phyloP scores from a whole-genome alignment of 1,140 invertebrate species.

The Calephelis nemesis region DNA sequence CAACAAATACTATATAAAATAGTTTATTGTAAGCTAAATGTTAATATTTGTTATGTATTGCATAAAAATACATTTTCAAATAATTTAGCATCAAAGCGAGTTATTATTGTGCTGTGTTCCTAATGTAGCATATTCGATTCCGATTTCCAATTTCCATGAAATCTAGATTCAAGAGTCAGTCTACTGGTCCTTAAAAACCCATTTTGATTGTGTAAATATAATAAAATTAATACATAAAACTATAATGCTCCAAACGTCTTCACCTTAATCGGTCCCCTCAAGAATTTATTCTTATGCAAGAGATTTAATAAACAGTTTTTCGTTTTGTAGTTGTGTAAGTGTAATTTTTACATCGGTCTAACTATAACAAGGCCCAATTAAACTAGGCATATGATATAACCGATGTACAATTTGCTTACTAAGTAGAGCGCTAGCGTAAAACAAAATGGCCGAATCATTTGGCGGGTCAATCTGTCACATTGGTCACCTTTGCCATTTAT shows the following conservation, averaged over 20 bases:
- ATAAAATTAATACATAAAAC: not conserved
- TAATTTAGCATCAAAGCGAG: too few relatives aligned
- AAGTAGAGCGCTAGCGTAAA: slow-evolving; percentile 50
- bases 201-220: too few relatives aligned
- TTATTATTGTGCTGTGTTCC: too few relatives aligned
- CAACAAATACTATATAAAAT: too few relatives aligned
- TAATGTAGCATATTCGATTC: too few relatives aligned
- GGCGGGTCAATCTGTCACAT: slow-evolving; percentile 28
- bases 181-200: too few relatives aligned
- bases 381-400: slow-evolving; percentile 13
- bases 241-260: slow-evolving; percentile 2
- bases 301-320: slow-evolving; percentile 14
- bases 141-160: too few relatives aligned
- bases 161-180: too few relatives aligned
- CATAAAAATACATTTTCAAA: too few relatives aligned
- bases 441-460: slow-evolving; percentile 40
- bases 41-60: too few relatives aligned
- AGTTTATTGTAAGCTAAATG: too few relatives aligned
- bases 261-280: slow-evolving; percentile 12
- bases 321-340: slow-evolving; percentile 17
- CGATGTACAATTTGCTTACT: slow-evolving; percentile 21
- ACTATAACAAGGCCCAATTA: slow-evolving; percentile 16
- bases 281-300: slow-evolving; percentile 11
- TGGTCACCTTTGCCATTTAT: slow-evolving; percentile 60
- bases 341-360: slow-evolving; percentile 15